Evolutionary conservation across 2,113 vertebrate genomes (phyloP).

Genomic region (Ranitomeya imitator): DNA sequence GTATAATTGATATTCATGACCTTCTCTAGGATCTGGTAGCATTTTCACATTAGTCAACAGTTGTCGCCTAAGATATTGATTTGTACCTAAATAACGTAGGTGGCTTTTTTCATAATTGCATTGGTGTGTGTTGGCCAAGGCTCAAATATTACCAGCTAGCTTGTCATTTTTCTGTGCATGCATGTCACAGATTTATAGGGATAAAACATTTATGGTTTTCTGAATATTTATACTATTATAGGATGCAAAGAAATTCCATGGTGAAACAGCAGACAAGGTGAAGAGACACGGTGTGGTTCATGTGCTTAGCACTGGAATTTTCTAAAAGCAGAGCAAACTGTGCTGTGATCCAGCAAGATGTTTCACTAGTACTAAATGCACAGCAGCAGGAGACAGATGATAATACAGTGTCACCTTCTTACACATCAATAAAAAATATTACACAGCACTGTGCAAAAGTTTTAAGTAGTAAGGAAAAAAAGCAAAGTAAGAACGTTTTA

Average conservation of each 20-base stretch:
- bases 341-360: conserved; percentile 1
- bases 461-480: background rate
- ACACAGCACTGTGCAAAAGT: too few relatives aligned
- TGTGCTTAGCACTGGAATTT: background rate
- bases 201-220: background rate
- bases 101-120: background rate
- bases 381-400: background rate
- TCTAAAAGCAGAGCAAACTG: background rate
- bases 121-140: background rate
- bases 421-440: background rate
- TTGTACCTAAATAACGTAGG: background rate
- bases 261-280: background rate
- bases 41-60: background rate
- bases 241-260: background rate
- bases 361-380: background rate
- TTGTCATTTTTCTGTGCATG: background rate
- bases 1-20: background rate
- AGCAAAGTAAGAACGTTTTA: background rate
- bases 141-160: background rate
- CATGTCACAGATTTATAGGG: background rate
- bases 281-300: background rate
- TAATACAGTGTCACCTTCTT: background rate
- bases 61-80: background rate
- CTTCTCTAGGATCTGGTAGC: background rate
- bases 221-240: background rate